These are phyloP conservation scores for Drosophila tristis DNA, from an alignment of 1,140 invertebrate genomes.

Conservation along the genomic window DNA sequence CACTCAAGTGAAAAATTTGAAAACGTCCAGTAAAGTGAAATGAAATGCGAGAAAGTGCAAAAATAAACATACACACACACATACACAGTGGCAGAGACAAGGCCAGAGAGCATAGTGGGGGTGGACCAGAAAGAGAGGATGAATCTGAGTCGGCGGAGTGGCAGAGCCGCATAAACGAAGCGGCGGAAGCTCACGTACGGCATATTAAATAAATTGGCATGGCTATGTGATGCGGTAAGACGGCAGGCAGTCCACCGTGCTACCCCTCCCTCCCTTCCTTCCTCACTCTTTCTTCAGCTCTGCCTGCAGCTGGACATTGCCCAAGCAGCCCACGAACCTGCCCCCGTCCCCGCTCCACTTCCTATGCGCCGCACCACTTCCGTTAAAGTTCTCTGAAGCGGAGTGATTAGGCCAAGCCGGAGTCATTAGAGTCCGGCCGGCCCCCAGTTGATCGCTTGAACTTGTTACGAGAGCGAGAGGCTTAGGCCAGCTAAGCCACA, in stretches of 20 bases:
- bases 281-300: too few relatives aligned
- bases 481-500: too few relatives aligned
- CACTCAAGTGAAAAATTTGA: constrained; percentile 77
- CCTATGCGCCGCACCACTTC: too few relatives aligned
- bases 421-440: constrained; percentile 32
- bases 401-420: constrained; percentile 32
- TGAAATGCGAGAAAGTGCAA: constrained; percentile 49
- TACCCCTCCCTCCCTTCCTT: too few relatives aligned
- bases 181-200: constrained; percentile 71
- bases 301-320: too few relatives aligned
- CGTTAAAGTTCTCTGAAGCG: constrained; percentile 20
- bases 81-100: neutral
- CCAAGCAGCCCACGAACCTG: too few relatives aligned
- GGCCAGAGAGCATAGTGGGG: neutral
- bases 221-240: constrained; percentile 65
- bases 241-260: too few relatives aligned
- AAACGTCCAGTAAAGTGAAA: constrained; percentile 78
- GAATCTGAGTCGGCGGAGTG: constrained; percentile 27
- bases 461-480: constrained; percentile 14
- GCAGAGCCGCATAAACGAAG: constrained; percentile 28
- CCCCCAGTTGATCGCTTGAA: constrained; percentile 34
- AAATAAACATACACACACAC: constrained; percentile 17
- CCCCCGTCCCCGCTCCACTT: too few relatives aligned
- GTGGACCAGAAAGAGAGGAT: neutral
- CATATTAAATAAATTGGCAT: constrained; percentile 82